Conservation (phyloP, 1,140 invertebrate species). For the Grapholita molesta region DNA sequence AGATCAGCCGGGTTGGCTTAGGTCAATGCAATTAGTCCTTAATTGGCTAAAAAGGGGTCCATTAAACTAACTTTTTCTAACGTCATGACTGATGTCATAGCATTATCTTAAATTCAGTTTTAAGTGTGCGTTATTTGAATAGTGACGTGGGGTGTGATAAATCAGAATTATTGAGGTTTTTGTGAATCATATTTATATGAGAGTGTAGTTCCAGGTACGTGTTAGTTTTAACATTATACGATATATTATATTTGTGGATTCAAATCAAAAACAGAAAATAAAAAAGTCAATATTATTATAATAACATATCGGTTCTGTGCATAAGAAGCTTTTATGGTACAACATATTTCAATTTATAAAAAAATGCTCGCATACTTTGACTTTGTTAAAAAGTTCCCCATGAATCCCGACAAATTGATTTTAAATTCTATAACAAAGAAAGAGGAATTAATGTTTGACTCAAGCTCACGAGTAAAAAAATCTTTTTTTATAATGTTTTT, state of each 20-base stretch:
- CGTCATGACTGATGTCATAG: background rate
- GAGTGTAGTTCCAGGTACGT: too few relatives aligned
- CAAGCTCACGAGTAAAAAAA: background rate
- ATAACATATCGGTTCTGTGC: too few relatives aligned
- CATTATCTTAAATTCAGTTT: conserved; percentile 14
- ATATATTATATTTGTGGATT: too few relatives aligned
- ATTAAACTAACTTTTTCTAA: conserved; percentile 36
- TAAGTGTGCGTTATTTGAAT: background rate
- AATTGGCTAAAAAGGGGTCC: conserved; percentile 54
- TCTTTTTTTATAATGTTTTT: too few relatives aligned
- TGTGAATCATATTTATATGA: too few relatives aligned
- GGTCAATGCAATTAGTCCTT: conserved; percentile 71
- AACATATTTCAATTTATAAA: background rate
- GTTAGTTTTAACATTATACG: background rate
- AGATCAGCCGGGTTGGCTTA: conserved; percentile 66
- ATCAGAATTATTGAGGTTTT: too few relatives aligned
- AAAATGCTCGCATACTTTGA: background rate
- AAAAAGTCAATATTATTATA: too few relatives aligned
- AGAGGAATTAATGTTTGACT: background rate
- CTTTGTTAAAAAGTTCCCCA: background rate
- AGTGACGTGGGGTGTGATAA: conserved; percentile 17
- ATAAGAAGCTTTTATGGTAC: too few relatives aligned
- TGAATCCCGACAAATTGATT: background rate
- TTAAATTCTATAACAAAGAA: background rate
- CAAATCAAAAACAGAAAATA: too few relatives aligned